Conservation (phyloP, 2,113 vertebrate species). For the Limanda limanda region DNA sequence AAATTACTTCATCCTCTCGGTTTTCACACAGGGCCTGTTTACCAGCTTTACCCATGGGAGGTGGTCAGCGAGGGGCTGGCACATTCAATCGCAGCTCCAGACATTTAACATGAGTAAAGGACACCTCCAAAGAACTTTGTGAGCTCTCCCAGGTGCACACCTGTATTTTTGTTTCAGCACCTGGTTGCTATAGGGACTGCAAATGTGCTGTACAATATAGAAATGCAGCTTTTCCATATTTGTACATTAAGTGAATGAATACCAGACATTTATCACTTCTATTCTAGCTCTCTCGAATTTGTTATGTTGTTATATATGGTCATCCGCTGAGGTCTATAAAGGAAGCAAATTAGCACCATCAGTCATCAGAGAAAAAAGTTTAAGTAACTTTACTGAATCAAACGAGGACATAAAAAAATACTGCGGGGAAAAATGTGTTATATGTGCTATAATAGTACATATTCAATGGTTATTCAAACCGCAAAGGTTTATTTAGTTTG, state of each 20-base stretch:
- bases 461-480: background rate
- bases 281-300: no score
- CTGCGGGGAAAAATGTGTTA: background rate
- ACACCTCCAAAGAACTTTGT: slow-evolving; percentile 38
- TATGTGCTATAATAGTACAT: background rate
- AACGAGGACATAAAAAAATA: background rate
- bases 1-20: slow-evolving; percentile 76
- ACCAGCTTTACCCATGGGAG: slow-evolving; percentile 63
- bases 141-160: slow-evolving; percentile 55
- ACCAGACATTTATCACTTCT: background rate
- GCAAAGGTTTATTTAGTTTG: background rate
- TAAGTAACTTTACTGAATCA: no score
- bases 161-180: slow-evolving; percentile 77
- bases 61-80: slow-evolving; percentile 54
- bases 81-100: slow-evolving; percentile 45
- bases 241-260: background rate
- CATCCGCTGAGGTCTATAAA: no score
- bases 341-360: background rate
- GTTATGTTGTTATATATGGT: no score
- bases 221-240: slow-evolving; percentile 1
- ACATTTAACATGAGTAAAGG: slow-evolving; percentile 39
- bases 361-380: background rate
- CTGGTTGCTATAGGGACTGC: slow-evolving; percentile 64
- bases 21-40: slow-evolving; percentile 66
- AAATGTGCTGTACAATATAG: slow-evolving; percentile 10